A percentile compares a stretch with the other conserved stretches of the same genome.
These are phyloP conservation scores for Heliocidaris erythrogramma DNA, from an alignment of 35 echinoderm and acorn worm species.

Conservation along the genomic window DNA sequence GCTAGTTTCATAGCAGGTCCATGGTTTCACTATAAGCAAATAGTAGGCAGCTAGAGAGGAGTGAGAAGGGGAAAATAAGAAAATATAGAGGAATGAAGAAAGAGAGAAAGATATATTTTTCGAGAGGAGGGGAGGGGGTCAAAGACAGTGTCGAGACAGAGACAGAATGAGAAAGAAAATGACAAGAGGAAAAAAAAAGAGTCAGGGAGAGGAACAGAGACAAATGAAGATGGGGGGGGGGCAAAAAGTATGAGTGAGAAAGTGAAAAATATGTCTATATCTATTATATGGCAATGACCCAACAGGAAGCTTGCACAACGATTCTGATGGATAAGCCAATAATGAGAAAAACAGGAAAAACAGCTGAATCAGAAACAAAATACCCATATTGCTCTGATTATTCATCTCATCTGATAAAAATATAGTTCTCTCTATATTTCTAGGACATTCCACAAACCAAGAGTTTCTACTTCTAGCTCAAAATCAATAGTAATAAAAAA, in stretches of 20 bases:
- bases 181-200: too few relatives aligned
- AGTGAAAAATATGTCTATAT: neutral
- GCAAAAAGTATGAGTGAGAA: neutral
- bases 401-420: neutral
- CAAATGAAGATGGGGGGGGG: neutral
- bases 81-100: too few relatives aligned
- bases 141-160: too few relatives aligned
- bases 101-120: too few relatives aligned
- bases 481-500: neutral
- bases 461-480: neutral
- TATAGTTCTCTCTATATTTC: too few relatives aligned
- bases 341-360: conserved; percentile 1
- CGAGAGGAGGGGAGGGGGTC: neutral
- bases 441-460: neutral
- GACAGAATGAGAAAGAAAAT: neutral
- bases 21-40: too few relatives aligned
- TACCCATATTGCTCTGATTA: neutral
- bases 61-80: too few relatives aligned
- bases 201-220: too few relatives aligned
- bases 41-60: too few relatives aligned
- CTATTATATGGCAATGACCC: neutral
- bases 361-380: conserved; percentile 1
- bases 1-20: too few relatives aligned
- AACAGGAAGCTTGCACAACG: neutral
- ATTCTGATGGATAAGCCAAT: neutral